These are phyloP conservation scores for Drosophila leontia DNA, from an alignment of 1,140 invertebrate genomes.

Conservation along the genomic window DNA sequence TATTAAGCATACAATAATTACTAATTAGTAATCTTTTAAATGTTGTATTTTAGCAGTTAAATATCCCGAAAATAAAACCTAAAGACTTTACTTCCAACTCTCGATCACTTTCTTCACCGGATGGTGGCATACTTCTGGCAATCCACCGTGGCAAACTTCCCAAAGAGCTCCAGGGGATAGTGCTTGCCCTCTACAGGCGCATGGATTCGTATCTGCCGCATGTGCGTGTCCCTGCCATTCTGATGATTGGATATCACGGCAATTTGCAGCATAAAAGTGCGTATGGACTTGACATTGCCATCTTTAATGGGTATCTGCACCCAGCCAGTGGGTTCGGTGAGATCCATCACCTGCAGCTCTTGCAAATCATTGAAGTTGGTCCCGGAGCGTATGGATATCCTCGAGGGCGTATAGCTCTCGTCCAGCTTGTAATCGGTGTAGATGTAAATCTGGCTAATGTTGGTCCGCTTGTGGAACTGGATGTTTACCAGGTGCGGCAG, in stretches of 20 bases:
- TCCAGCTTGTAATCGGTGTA: slow-evolving; percentile 99
- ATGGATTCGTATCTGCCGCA: slow-evolving; percentile 98
- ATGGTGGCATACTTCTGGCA: slow-evolving; percentile 93
- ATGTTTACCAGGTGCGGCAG: slow-evolving; percentile 99
- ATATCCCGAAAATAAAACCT: slow-evolving; percentile 27
- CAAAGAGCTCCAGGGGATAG: slow-evolving; percentile 90
- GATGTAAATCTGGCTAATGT: slow-evolving; percentile 97
- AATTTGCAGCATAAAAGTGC: slow-evolving; percentile 98
- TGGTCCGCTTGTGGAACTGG: slow-evolving; percentile 98
- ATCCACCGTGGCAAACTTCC: slow-evolving; percentile 92
- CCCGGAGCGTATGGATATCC: slow-evolving; percentile 97
- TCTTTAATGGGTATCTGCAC: slow-evolving; percentile 96
- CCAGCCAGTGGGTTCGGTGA: slow-evolving; percentile 98
- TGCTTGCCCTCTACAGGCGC: slow-evolving; percentile 94
- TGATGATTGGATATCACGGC: slow-evolving; percentile 99
- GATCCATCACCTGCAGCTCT: slow-evolving; percentile 97
- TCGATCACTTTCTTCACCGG: slow-evolving; percentile 85
- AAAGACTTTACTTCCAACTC: slow-evolving; percentile 14
- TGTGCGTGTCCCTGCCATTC: slow-evolving; percentile 98
- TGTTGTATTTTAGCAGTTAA: slow-evolving; percentile 48
- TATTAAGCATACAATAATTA: slow-evolving; percentile 55
- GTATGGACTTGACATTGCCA: slow-evolving; percentile 93
- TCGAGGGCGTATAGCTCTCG: slow-evolving; percentile 99
- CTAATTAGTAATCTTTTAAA: slow-evolving; percentile 54
- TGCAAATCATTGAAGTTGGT: slow-evolving; percentile 99